Evolutionary conservation across 1,140 invertebrate species (phyloP).

Genomic region (Calycopis cecrops): DNA sequence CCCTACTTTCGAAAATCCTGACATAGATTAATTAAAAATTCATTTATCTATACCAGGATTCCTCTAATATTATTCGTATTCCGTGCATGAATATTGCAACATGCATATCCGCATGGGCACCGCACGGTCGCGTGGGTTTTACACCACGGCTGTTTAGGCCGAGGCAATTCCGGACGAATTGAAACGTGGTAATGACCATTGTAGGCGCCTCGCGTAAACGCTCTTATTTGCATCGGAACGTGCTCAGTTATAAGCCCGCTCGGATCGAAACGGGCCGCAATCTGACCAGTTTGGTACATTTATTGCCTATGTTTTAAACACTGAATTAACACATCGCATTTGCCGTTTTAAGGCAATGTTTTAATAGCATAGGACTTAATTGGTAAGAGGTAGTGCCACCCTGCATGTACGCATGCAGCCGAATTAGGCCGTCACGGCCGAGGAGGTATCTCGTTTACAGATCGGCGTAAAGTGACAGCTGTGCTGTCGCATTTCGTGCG

Average conservation of each 20-base stretch:
- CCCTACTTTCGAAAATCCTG: no score
- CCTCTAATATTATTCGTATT: no score
- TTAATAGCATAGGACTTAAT: no score
- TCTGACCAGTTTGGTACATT: constrained; percentile 33
- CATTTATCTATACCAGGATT: no score
- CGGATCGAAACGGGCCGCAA: constrained; percentile 34
- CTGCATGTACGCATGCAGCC: no score
- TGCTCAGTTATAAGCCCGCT: constrained; percentile 39
- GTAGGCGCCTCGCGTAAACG: constrained; percentile 56
- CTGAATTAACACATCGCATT: constrained; percentile 13
- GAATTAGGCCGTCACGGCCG: no score
- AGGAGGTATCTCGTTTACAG: no score
- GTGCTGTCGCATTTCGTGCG: no score
- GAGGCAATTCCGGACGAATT: constrained; percentile 49
- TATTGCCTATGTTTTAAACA: constrained; percentile 25
- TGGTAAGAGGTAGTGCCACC: no score
- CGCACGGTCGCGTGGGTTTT: constrained; percentile 38
- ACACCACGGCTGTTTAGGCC: constrained; percentile 54
- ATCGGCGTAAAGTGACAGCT: no score
- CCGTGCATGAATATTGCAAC: not conserved
- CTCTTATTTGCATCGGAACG: constrained; percentile 64
- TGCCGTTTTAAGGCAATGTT: constrained; percentile 6
- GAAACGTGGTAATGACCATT: constrained; percentile 66
- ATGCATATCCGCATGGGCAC: constrained; percentile 21
- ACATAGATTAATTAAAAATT: no score